Conservation (phyloP, 2,888 invertebrate genomes). For the Andrena flavipes region DNA sequence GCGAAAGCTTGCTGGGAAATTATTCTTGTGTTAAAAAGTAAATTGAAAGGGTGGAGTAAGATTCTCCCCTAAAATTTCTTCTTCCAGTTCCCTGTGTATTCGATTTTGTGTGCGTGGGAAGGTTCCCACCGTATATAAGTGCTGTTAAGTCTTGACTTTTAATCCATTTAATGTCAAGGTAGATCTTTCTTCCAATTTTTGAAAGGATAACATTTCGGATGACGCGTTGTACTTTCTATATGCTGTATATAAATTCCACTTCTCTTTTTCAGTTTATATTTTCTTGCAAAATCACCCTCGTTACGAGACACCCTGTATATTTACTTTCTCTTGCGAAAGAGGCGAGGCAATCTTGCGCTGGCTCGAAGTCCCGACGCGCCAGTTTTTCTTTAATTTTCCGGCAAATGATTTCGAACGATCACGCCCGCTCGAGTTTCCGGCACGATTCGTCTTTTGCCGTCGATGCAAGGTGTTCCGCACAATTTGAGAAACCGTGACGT, state of each 20-base stretch:
- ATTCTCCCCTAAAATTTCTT: too few species aligned
- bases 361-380: neutral
- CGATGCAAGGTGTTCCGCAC: neutral
- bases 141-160: too few species aligned
- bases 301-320: neutral
- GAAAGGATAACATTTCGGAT: neutral
- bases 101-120: too few species aligned
- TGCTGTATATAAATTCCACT: neutral
- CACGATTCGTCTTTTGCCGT: conserved; percentile 11
- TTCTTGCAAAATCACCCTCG: neutral
- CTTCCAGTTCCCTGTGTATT: too few species aligned
- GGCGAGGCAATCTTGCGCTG: neutral
- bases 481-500: conserved; percentile 6
- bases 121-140: too few species aligned
- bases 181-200: neutral
- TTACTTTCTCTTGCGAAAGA: neutral
- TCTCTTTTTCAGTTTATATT: neutral
- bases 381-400: conserved; percentile 61
- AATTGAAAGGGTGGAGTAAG: neutral
- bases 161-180: too few species aligned
- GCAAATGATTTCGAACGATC: conserved; percentile 32
- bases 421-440: neutral
- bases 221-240: too few species aligned
- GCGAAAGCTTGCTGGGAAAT: neutral
- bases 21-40: neutral